Conservation (phyloP, 2,113 vertebrate species). For the Donacobius atricapilla region DNA sequence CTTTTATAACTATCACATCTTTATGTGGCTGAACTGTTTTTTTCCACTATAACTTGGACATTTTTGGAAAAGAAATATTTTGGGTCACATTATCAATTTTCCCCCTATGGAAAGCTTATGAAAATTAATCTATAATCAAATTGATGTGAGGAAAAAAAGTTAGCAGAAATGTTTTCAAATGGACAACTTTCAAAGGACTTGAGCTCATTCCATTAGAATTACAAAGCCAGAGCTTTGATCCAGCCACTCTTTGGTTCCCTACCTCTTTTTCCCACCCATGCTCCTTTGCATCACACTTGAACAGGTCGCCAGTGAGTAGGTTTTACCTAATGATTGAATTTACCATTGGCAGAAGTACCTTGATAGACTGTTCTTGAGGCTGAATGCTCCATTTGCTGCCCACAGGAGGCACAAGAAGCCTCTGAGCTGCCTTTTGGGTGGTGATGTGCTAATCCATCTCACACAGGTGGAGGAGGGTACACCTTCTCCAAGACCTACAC, state of each 20-base stretch:
- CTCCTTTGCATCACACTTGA: background rate
- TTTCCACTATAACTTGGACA: slow-evolving; percentile 59
- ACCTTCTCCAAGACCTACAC: background rate
- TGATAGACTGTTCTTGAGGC: background rate
- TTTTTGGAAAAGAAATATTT: slow-evolving; percentile 61
- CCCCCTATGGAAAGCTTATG: slow-evolving; percentile 61
- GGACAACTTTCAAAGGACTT: slow-evolving; percentile 53
- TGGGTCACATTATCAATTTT: slow-evolving; percentile 67
- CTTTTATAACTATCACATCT: slow-evolving; percentile 61
- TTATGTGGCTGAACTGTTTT: slow-evolving; percentile 28
- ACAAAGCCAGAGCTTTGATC: slow-evolving; percentile 23
- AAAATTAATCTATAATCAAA: slow-evolving; percentile 68
- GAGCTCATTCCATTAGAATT: slow-evolving; percentile 55
- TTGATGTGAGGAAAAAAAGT: slow-evolving; percentile 58
- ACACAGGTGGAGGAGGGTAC: background rate
- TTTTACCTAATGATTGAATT: background rate
- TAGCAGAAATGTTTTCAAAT: slow-evolving; percentile 57
- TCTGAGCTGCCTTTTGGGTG: background rate
- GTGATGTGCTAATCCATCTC: background rate
- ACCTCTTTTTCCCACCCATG: slow-evolving; percentile 5
- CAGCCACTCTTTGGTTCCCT: background rate
- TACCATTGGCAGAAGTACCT: background rate
- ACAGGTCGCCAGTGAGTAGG: background rate
- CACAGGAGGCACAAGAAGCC: background rate
- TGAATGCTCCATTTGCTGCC: background rate